Percentiles rank a stretch among this genome's conserved stretches.
These are phyloP conservation scores for Propithecus deckenii DNA, from an alignment of 2,797 vertebrate genomes.

Conservation along the genomic window DNA sequence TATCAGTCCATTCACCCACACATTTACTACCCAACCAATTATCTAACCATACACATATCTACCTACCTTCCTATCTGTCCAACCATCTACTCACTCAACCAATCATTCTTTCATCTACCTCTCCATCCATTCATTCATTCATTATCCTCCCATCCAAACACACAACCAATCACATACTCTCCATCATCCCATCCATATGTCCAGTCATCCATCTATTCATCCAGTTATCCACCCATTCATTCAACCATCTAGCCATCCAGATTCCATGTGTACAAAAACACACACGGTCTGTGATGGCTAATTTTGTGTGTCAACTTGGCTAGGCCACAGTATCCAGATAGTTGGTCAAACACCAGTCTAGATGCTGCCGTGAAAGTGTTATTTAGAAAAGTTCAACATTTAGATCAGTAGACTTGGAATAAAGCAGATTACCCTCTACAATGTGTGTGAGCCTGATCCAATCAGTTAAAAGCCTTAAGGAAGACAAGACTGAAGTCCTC, in stretches of 20 bases:
- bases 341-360: neutral
- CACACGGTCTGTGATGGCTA: neutral
- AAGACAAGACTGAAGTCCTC: neutral
- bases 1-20: neutral
- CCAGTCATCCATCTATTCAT: neutral
- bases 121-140: neutral
- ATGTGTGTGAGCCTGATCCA: neutral
- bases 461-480: neutral
- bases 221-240: neutral
- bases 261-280: neutral
- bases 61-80: neutral
- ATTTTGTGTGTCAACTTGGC: neutral
- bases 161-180: neutral
- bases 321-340: neutral
- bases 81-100: neutral
- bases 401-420: neutral
- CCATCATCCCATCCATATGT: neutral
- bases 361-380: neutral
- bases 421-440: neutral
- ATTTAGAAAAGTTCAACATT: neutral
- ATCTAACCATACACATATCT: neutral
- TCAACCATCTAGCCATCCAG: neutral
- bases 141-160: neutral
- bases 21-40: neutral
- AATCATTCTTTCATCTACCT: neutral